Evolutionary conservation across 1,140 invertebrate species (phyloP).

Genomic region (Venustaconcha ellipsiformis): DNA sequence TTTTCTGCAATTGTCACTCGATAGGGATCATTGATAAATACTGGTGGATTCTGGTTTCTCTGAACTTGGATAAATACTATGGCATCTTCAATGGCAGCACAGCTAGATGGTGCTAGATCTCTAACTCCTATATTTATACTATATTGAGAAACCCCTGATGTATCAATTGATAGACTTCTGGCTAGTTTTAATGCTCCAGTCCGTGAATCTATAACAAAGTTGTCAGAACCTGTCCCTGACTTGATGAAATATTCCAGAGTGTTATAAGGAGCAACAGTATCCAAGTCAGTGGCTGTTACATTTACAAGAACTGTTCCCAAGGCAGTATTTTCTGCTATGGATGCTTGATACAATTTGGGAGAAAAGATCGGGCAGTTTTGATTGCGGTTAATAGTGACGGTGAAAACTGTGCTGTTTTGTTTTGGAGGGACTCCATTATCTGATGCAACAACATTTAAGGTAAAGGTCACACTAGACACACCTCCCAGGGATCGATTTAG

Average conservation of each 20-base stretch:
- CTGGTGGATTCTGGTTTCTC: conserved; percentile 48
- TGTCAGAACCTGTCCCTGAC: neutral
- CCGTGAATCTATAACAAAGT: conserved; percentile 19
- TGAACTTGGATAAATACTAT: conserved; percentile 27
- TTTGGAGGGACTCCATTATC: conserved; percentile 45
- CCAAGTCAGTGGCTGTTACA: conserved; percentile 16
- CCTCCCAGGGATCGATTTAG: conserved; percentile 26
- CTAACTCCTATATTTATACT: conserved; percentile 7
- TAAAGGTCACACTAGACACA: conserved; percentile 26
- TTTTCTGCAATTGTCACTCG: conserved; percentile 38
- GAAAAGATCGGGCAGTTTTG: conserved; percentile 23
- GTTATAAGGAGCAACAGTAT: conserved; percentile 25
- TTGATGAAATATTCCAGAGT: conserved; percentile 8
- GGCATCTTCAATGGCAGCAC: conserved; percentile 12
- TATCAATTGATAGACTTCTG: conserved; percentile 13
- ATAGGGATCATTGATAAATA: conserved; percentile 33
- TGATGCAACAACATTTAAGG: conserved; percentile 41
- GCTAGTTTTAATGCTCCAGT: conserved; percentile 16
- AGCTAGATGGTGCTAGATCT: conserved; percentile 17
- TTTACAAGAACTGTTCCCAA: conserved; percentile 4
- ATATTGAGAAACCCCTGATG: neutral
- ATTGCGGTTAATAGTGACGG: conserved; percentile 49
- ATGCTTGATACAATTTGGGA: neutral
- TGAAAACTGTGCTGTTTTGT: conserved; percentile 35
- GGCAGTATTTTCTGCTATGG: conserved; percentile 18